Base-by-base conservation (phyloP, 2,888 invertebrate genomes). In the Didymodactylos carnosus region DNA sequence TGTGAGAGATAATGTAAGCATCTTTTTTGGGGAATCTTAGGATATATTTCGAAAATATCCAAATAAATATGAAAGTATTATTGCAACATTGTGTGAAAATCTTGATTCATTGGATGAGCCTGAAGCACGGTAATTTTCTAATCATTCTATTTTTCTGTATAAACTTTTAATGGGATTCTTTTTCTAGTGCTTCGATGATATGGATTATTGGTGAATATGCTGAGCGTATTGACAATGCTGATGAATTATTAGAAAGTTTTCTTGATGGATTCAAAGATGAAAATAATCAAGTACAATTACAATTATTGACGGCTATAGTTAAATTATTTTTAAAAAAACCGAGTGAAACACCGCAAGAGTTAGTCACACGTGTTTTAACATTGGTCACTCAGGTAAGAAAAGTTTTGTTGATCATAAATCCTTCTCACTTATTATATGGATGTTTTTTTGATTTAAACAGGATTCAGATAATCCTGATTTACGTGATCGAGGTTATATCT, bases 1-100 rank as follows among this genome's bases (percentile, higher is more conserved):
- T 8, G 4, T 27, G 23, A 27, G 1, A 14, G 11, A 29, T 71
- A 16, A n/a, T 11, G 11, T 16, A 46, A 23, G 2, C 23, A n/a
- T 8, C 19, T n/a, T 74, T 73, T 11, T 77, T 83, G n/a, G n/a
- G n/a, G n/a, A n/a, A n/a, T n/a, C n/a, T 62, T 35, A 62, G 83
- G 86, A 86, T 76, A 86, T 86, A 75, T 86, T 86, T 82, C 80
- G 86, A 72, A 87, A 98, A 84, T 98, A 99, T 85, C 98, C 98
- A 14, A 98, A 98, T 84, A 95, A 98, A 83, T 98, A 98, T 82
- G 98, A 99, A 85, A 95, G 94, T 83, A 98, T 98, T 81, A 98
- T 98, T 82, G 94, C 95, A 76, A 98, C 97, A 0, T 86, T 98
- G 10, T 98, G 98, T 83, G 98, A 98, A 85, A 98, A 99, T 85